Conservation (phyloP, 1,140 invertebrate genomes). For the Drosophila nannoptera region DNA sequence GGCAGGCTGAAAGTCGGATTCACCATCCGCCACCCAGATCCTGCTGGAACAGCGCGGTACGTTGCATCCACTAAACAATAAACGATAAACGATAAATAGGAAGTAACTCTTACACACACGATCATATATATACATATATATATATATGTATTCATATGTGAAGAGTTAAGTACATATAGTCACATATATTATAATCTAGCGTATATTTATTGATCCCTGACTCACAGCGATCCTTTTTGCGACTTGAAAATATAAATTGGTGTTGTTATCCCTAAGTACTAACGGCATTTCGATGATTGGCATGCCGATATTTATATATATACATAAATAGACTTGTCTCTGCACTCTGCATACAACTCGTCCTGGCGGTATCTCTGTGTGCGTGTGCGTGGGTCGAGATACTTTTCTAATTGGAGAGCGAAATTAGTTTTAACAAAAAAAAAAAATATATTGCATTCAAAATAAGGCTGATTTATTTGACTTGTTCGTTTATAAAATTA, state of each 20-base stretch:
- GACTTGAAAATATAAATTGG: conserved; percentile 31
- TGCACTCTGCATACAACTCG: not conserved
- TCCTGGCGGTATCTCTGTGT: conserved; percentile 15
- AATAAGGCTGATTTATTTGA: conserved; percentile 76
- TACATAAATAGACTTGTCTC: not conserved
- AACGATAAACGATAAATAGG: conserved; percentile 6
- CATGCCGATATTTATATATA: conserved; percentile 7
- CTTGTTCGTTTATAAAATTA: conserved; percentile 62
- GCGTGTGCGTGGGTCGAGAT: conserved; percentile 53
- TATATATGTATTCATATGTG: conserved; percentile 24
- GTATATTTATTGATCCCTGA: conserved; percentile 12
- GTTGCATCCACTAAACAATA: conserved; percentile 75
- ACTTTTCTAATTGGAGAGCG: conserved; percentile 59
- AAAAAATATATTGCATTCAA: conserved; percentile 63
- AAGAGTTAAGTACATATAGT: conserved; percentile 31
- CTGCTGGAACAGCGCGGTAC: conserved; percentile 69
- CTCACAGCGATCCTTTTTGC: conserved; percentile 16
- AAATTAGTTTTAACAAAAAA: conserved; percentile 64
- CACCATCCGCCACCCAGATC: conserved; percentile 21
- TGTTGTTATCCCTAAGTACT: conserved; percentile 37
- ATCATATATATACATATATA: conserved; percentile 54
- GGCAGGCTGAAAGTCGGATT: conserved; percentile 48
- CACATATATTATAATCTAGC: conserved; percentile 33
- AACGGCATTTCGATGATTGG: conserved; percentile 19
- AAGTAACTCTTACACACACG: not conserved